Percentiles rank a stretch among this genome's conserved stretches.
Evolutionary conservation across 2,888 invertebrate genomes (phyloP).

Genomic region (Taenaris catops): DNA sequence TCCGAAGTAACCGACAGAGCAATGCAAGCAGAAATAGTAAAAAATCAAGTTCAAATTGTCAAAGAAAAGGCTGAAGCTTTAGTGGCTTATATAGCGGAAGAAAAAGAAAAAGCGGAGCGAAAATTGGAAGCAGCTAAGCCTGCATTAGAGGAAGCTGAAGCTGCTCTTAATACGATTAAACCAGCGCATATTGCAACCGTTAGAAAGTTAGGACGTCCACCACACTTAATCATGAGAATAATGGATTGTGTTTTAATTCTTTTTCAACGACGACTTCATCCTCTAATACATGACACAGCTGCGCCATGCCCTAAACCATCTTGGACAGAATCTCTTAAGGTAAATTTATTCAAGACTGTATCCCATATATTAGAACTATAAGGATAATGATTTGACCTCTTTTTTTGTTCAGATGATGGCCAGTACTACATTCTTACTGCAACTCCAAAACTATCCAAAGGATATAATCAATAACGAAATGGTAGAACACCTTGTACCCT

Average conservation of each 20-base stretch:
- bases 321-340: slow-evolving; percentile 97
- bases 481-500: slow-evolving; percentile 94
- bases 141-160: slow-evolving; percentile 96
- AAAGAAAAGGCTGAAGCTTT: slow-evolving; percentile 96
- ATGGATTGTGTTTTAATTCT: slow-evolving; percentile 98
- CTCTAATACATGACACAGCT: slow-evolving; percentile 89
- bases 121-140: slow-evolving; percentile 98
- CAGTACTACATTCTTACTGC: slow-evolving; percentile 93
- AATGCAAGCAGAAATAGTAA: slow-evolving; percentile 96
- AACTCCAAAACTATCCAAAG: slow-evolving; percentile 96
- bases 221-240: slow-evolving; percentile 97
- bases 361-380: no score
- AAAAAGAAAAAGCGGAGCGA: slow-evolving; percentile 94
- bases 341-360: no score
- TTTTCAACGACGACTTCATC: slow-evolving; percentile 93
- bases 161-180: slow-evolving; percentile 96
- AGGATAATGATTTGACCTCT: no score
- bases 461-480: slow-evolving; percentile 98
- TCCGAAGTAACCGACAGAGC: slow-evolving; percentile 96
- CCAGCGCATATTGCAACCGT: slow-evolving; percentile 98
- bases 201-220: slow-evolving; percentile 95
- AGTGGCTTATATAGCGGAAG: slow-evolving; percentile 91
- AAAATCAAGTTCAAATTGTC: slow-evolving; percentile 96
- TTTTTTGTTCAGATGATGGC: slow-evolving; percentile 90
- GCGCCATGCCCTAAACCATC: slow-evolving; percentile 95